Percentiles rank a stretch among this genome's conserved stretches.
Conservation (phyloP, 1,140 invertebrate genomes). For the Trichoplusia ni region DNA sequence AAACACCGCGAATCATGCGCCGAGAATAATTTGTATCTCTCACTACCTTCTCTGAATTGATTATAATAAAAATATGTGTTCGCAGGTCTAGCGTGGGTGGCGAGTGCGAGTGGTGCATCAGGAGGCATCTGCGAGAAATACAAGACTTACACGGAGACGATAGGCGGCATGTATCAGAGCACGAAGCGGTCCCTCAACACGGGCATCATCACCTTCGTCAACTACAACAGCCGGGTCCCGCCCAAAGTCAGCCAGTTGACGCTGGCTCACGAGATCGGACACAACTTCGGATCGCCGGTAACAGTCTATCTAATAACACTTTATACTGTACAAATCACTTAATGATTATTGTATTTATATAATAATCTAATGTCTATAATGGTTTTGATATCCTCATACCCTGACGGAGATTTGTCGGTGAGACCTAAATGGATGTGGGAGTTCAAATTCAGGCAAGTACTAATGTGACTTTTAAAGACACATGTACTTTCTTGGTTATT, state of each 20-base stretch:
- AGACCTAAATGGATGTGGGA: too few relatives aligned
- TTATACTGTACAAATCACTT: too few relatives aligned
- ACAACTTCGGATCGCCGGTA: conserved; percentile 99
- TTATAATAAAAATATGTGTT: not conserved
- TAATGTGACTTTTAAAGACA: too few relatives aligned
- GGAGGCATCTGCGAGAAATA: conserved; percentile 99
- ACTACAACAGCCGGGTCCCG: conserved; percentile 98
- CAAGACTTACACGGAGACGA: conserved; percentile 97
- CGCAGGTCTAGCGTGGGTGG: conserved; percentile 97
- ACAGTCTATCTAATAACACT: too few relatives aligned
- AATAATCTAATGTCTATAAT: too few relatives aligned
- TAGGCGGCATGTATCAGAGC: conserved; percentile 95
- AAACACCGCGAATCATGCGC: too few relatives aligned
- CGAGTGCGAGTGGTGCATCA: conserved; percentile 96
- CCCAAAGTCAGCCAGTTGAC: conserved; percentile 98
- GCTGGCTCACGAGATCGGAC: conserved; percentile 99
- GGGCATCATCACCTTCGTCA: conserved; percentile 99
- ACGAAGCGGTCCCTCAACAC: conserved; percentile 98
- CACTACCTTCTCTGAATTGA: too few relatives aligned
- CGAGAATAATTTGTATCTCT: too few relatives aligned
- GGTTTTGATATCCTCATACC: too few relatives aligned
- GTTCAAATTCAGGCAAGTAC: not conserved
- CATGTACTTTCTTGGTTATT: too few relatives aligned
- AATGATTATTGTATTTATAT: too few relatives aligned
- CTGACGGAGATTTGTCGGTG: too few relatives aligned